Base-by-base conservation (phyloP, 2,797 vertebrate genomes). In the Parotocinclus haroldoi region DNA sequence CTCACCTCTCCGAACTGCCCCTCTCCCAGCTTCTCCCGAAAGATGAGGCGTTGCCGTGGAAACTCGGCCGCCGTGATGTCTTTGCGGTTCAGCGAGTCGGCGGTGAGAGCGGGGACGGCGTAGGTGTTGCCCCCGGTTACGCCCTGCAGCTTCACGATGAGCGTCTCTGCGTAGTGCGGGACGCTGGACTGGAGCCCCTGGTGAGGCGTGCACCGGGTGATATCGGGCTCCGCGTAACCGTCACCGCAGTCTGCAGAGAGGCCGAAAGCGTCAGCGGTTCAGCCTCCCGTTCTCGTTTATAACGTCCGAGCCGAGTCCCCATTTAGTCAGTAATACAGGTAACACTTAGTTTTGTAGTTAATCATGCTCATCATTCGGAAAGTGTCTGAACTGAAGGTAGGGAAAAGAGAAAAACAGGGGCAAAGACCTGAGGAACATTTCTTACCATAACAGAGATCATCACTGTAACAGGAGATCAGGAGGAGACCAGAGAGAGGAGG, bases 81-180 rank as follows among this genome's bases (percentile, higher is more conserved):
- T 84, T 94, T 94, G 72, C 93, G 88, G 59, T 92, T 93, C 10
- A 95, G 91, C 0, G 93, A 95, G 86, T 95, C 94, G 56, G 94
- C 91, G 0, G 93, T 94, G 69, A 95, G 88, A 0, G 94, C 94
- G 0, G 94, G 94, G 11, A 94, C 91, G 0, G 94, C 92, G 6
- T 95, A 95, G 87, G 93, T 94, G 87, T 94, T 95, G 86, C 92
- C 93, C n/a, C 94, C 94, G 0, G 93, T 95, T 44, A 93, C 93
- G 0, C 94, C 94, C 81, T 95, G 94, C 78, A 95, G 86, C 60
- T 90, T 90, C 53, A 95, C 91, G 0, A 95, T 93, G 78, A 95
- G 92, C 0, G 93, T 94, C 80, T 95, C 93, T 0, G 93, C 93
- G 0, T 94, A 94, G 83, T 95, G 93, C 0, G 93, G 92, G 0